phyloP scores from a whole-genome alignment of 2,797 vertebrate genomes.

The Pantherophis vulpinus region DNA sequence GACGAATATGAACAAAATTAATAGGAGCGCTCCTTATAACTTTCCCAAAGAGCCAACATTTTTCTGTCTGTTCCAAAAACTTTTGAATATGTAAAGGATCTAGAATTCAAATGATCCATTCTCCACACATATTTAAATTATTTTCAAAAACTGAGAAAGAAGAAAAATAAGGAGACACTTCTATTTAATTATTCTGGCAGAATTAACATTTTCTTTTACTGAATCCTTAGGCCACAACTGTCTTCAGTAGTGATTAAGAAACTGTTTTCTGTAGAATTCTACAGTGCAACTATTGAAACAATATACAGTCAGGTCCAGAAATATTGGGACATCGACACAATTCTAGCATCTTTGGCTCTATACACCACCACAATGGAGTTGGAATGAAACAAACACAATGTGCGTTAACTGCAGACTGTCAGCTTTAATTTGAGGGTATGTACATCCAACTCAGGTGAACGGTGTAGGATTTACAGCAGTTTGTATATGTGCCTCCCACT shows the following conservation, averaged over 20 bases:
- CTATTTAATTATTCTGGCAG: slow-evolving; percentile 12
- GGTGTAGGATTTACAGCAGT: too few relatives aligned
- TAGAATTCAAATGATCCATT: not conserved
- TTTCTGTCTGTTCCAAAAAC: not conserved
- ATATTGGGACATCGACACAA: too few relatives aligned
- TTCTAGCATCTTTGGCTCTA: too few relatives aligned
- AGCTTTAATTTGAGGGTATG: too few relatives aligned
- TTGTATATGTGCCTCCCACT: too few relatives aligned
- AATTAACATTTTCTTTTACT: slow-evolving; percentile 20
- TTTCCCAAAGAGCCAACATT: not conserved
- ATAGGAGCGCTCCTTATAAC: not conserved
- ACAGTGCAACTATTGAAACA: not conserved
- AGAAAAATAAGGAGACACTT: not conserved
- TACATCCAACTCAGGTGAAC: too few relatives aligned
- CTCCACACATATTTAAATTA: not conserved
- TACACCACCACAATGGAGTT: too few relatives aligned
- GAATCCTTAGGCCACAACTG: not conserved
- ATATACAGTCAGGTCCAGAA: too few relatives aligned
- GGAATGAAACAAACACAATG: too few relatives aligned
- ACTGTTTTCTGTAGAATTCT: not conserved
- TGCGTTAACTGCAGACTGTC: too few relatives aligned
- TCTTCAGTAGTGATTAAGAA: slow-evolving; percentile 31
- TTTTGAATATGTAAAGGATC: not conserved
- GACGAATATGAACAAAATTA: not conserved
- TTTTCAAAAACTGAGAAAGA: slow-evolving; percentile 7